Evolutionary conservation across 2,888 invertebrate genomes (phyloP), one percentile per base, ranked within the genome.

Genomic region (Sminthurides aquaticus): DNA sequence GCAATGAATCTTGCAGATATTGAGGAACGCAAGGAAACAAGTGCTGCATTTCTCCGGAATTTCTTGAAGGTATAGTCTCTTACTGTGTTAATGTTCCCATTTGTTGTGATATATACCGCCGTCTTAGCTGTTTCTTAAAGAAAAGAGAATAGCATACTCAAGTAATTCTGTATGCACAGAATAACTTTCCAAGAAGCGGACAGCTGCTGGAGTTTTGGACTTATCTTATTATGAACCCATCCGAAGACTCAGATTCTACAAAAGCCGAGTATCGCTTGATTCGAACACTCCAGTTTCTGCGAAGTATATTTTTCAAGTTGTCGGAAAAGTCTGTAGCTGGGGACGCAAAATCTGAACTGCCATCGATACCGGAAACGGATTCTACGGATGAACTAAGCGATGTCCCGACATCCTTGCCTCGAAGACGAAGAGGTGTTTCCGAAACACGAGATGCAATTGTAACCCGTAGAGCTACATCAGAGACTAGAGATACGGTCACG

Each of bases 21-120:
- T 0, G 27, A 63, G 5, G 66, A 68, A 18, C 63, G 67, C 49
- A 62, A 68, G 29, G 67, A 65, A 43, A 34, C 63, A 5, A 70
- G 70, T 28, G 61, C 68, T 54, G 34, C 62, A 26, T 75, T 74
- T 63, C 49, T 74, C 11, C 57, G 64, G n/a, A 26, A 62, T 1
- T 71, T 69, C 52, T 26, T 71, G 0, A 55, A 71, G 68, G 72
- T 72, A 58, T 58, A 8, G 34, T 48, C 56, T n/a, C 18, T 49
- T 20, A 26, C 18, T 20, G 22, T 25, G 18, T 60, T 48, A 26
- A 48, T 8, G n/a, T 18, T 8, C 26, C 15, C 18, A 24, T 27
- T 29, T 22, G 43, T 48, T 1, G 27, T 24, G 3, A 52, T 11
- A 24, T 54, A 1, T 18, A 18, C 15, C 24, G n/a, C n/a, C n/a